Evolutionary conservation across 2,888 invertebrate genomes (phyloP).

Genomic region (Rhynchonema sp.): DNA sequence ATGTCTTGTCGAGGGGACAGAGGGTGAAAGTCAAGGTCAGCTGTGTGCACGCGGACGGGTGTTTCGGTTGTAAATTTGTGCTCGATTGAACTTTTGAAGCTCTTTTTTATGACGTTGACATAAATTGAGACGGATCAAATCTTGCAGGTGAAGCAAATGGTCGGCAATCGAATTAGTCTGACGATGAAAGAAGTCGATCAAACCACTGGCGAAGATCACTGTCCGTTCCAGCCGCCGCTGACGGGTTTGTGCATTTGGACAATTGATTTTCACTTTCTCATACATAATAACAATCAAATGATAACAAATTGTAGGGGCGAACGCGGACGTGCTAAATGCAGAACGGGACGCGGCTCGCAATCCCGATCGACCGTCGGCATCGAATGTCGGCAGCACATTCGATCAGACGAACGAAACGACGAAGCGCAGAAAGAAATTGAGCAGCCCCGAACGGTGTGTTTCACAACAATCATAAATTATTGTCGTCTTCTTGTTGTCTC

Average conservation of each 20-base stretch:
- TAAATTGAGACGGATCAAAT: too few species aligned
- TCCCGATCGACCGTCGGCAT: conserved; percentile 62
- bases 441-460: conserved; percentile 55
- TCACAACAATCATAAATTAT: too few species aligned
- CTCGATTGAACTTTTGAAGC: too few species aligned
- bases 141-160: conserved; percentile 48
- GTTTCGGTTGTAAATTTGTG: background rate
- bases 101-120: too few species aligned
- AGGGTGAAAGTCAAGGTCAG: conserved; percentile 56
- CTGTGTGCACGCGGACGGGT: conserved; percentile 33
- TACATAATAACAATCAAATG: too few species aligned
- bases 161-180: conserved; percentile 7
- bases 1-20: conserved; percentile 72
- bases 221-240: conserved; percentile 40
- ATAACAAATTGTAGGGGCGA: background rate
- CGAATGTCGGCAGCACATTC: background rate
- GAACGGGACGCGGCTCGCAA: conserved; percentile 54
- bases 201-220: conserved; percentile 73
- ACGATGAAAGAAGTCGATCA: conserved; percentile 59
- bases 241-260: too few species aligned
- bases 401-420: background rate
- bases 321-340: background rate
- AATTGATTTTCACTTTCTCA: too few species aligned
- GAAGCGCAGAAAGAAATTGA: conserved; percentile 45
- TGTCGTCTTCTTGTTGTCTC: background rate